Conservation (phyloP, 2,797 vertebrate species). For the Danio jaintianensis region DNA sequence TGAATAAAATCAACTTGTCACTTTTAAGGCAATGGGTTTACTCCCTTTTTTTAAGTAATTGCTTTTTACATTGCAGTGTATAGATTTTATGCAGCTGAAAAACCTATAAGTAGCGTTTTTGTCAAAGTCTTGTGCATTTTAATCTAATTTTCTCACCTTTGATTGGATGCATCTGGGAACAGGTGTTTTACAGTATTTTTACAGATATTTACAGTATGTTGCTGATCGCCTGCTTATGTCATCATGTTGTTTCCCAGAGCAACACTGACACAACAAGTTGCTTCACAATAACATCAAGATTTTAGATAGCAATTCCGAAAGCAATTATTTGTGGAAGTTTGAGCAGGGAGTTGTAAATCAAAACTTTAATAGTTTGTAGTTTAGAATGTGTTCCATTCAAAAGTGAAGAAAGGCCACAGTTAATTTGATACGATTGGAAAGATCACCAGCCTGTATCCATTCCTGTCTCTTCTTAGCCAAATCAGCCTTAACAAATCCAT, state of each 20-base stretch:
- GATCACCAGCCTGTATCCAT: conserved; percentile 30
- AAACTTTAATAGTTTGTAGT: conserved; percentile 26
- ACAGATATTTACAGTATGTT: background rate
- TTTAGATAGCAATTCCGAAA: background rate
- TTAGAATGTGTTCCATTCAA: conserved; percentile 1
- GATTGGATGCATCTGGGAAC: background rate
- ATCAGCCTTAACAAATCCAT: conserved; percentile 40
- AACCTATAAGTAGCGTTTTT: too few relatives aligned
- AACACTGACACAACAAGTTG: background rate
- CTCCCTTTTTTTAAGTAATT: too few relatives aligned
- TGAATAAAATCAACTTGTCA: too few relatives aligned
- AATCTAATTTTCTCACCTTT: background rate
- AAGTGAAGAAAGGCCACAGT: conserved; percentile 27
- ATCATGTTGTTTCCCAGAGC: background rate
- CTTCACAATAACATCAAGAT: background rate
- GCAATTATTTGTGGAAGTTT: conserved; percentile 4
- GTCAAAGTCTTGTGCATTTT: too few relatives aligned
- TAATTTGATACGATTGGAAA: conserved; percentile 23
- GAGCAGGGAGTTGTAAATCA: background rate
- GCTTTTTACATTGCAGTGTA: too few relatives aligned
- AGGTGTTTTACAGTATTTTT: too few relatives aligned
- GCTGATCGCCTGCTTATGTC: background rate
- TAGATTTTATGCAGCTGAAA: too few relatives aligned
- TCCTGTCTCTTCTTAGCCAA: conserved; percentile 32
- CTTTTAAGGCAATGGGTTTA: too few relatives aligned